Conservation (phyloP, 1,140 invertebrate species). For the Mya arenaria region DNA sequence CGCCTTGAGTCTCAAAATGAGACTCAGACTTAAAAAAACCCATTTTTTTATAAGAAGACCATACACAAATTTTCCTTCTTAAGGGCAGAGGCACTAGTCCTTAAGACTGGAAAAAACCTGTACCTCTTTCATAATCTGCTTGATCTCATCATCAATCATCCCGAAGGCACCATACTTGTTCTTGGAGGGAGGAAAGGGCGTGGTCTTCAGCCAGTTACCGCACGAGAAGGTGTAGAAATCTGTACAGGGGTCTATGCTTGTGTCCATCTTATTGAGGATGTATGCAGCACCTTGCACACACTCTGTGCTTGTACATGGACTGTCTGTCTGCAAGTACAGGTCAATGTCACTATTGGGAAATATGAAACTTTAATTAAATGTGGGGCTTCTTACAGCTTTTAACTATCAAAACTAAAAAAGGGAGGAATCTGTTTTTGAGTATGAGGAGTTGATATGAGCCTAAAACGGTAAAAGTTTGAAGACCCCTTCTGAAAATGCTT, state of each 20-base stretch:
- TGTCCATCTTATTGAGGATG: conserved; percentile 82
- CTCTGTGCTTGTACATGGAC: conserved; percentile 49
- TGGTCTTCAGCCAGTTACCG: conserved; percentile 79
- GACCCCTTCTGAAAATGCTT: neutral
- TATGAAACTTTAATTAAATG: no score
- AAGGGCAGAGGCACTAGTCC: neutral
- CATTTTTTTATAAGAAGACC: no score
- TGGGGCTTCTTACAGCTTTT: neutral
- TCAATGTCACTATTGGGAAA: neutral
- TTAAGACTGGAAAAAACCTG: neutral
- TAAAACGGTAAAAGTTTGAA: neutral
- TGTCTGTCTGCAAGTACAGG: neutral
- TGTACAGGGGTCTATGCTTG: conserved; percentile 90
- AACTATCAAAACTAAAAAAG: neutral
- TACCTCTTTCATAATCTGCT: conserved; percentile 59
- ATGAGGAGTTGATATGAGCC: neutral
- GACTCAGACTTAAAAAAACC: no score
- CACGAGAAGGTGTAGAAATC: conserved; percentile 98
- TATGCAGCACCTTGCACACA: conserved; percentile 69
- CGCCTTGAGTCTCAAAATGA: no score
- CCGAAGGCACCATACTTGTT: conserved; percentile 58
- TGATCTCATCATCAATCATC: conserved; percentile 60
- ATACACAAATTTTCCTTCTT: no score
- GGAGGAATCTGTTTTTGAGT: neutral
- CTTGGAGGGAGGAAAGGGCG: conserved; percentile 53